phyloP scores from a whole-genome alignment of 2,113 vertebrate species.

The Jaculus jaculus region DNA sequence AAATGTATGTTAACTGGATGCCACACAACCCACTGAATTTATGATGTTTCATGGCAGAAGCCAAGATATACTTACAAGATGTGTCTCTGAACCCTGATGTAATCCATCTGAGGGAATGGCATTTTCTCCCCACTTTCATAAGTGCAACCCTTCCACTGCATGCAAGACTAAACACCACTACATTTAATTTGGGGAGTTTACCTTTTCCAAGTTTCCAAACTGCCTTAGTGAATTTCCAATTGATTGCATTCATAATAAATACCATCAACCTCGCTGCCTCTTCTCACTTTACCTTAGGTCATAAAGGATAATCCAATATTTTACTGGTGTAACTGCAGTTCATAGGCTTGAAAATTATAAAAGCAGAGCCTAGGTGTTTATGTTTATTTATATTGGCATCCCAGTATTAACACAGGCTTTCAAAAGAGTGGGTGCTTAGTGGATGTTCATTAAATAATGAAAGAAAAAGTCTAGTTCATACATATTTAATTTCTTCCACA shows the following conservation, averaged over 20 bases:
- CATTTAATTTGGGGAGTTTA: neutral
- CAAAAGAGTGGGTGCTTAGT: neutral
- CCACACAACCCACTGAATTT: no score
- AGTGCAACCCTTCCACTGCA: neutral
- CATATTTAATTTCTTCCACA: neutral
- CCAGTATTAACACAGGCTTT: neutral
- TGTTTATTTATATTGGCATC: neutral
- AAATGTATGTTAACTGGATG: no score
- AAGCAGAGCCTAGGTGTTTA: neutral
- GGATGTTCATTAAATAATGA: neutral
- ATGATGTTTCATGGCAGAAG: no score
- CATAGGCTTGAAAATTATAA: neutral
- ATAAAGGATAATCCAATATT: neutral
- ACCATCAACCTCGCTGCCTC: neutral
- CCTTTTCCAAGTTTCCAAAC: neutral
- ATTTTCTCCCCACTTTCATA: neutral
- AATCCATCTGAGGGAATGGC: neutral
- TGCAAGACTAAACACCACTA: neutral
- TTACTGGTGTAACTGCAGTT: neutral
- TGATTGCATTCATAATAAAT: neutral
- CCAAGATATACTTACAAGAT: neutral
- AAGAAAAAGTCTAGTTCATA: neutral
- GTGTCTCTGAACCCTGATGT: neutral
- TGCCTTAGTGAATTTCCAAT: neutral
- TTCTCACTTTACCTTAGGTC: neutral